phyloP scores from a whole-genome alignment of 2,113 vertebrate genomes.

The Tylochromis polylepis region DNA sequence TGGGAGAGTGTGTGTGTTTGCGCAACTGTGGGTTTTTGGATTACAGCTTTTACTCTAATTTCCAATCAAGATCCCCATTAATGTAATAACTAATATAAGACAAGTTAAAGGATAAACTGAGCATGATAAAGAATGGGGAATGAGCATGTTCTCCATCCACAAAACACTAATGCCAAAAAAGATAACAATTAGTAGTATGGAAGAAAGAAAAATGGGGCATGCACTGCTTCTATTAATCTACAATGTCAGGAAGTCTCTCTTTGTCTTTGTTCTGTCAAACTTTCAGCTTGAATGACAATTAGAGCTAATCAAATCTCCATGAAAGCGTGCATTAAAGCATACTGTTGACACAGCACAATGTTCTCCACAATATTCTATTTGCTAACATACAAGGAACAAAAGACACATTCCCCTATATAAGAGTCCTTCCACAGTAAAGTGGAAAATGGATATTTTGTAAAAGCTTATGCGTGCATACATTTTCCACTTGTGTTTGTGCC shows the following conservation, averaged over 20 bases:
- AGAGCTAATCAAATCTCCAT: constrained; percentile 15
- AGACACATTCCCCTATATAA: background rate
- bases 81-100: background rate
- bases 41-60: background rate
- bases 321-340: background rate
- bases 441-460: background rate
- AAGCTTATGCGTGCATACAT: background rate
- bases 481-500: background rate
- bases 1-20: background rate
- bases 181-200: too few species aligned
- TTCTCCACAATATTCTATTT: background rate
- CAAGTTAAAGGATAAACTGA: background rate
- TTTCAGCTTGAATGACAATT: constrained; percentile 31
- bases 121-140: background rate
- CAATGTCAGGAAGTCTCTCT: background rate
- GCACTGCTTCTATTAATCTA: constrained; percentile 1
- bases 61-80: background rate
- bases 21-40: background rate
- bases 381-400: background rate
- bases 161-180: background rate
- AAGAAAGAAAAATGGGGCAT: background rate
- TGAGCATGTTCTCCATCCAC: background rate
- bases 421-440: background rate
- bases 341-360: constrained; percentile 12
- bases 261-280: background rate